Conservation (phyloP, 2,797 vertebrate genomes). For the Brachyalestes nurse region DNA sequence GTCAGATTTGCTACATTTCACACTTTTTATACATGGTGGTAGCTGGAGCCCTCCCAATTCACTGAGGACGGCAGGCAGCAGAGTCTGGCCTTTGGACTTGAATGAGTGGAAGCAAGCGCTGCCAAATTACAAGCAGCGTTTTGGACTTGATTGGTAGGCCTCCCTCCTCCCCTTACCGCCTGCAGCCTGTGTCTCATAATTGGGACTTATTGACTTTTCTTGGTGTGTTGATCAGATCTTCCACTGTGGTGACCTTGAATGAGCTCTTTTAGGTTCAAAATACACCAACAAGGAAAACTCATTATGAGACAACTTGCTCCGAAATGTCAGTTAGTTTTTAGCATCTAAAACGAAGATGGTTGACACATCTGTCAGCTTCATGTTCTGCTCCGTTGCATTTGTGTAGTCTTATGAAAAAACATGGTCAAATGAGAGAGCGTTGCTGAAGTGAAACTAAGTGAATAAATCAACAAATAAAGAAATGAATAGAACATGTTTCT, state of each 20-base stretch:
- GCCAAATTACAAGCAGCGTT: background rate
- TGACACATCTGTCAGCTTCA: background rate
- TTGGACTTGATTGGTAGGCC: background rate
- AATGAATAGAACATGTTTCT: no score
- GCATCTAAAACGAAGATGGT: background rate
- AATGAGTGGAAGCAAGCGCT: background rate
- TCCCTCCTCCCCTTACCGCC: background rate
- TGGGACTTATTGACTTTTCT: background rate
- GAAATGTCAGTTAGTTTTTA: background rate
- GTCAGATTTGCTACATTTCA: conserved; percentile 18
- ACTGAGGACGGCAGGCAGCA: background rate
- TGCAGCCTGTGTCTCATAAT: background rate
- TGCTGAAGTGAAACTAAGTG: no score
- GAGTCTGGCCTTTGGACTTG: background rate
- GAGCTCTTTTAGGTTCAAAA: background rate
- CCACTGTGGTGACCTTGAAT: background rate
- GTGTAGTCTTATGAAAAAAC: no score
- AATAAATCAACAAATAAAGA: no score
- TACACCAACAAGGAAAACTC: background rate
- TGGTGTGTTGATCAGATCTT: background rate
- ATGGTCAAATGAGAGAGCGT: no score
- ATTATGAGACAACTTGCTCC: background rate
- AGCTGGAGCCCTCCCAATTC: background rate
- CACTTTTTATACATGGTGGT: conserved; percentile 14
- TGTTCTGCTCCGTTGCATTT: no score